These are phyloP conservation scores for Tetragonula clypearis DNA, from an alignment of 1,140 invertebrate genomes.

Conservation along the genomic window DNA sequence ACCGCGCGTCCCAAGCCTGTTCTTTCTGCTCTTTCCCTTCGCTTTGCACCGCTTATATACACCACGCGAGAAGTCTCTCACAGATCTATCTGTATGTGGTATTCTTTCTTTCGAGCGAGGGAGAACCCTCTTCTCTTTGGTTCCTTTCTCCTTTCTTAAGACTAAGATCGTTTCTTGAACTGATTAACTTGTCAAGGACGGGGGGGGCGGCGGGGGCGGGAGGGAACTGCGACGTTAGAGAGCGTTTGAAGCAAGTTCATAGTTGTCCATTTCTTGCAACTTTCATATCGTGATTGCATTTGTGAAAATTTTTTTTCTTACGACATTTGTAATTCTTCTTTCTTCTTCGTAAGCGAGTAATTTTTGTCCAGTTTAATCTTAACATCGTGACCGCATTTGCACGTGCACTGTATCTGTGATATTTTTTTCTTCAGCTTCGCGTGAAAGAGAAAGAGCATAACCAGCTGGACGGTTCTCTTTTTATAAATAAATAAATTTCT, in stretches of 20 bases:
- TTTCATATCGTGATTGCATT: not conserved
- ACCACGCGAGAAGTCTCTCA: not conserved
- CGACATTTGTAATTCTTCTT: not conserved
- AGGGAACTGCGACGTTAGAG: not conserved
- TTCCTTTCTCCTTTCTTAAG: too few species aligned
- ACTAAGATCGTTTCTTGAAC: not conserved
- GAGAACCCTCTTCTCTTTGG: not conserved
- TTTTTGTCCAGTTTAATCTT: too few species aligned
- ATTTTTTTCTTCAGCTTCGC: too few species aligned
- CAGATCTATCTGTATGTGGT: not conserved
- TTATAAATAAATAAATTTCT: too few species aligned
- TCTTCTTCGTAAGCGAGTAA: too few species aligned
- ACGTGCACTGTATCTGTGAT: too few species aligned
- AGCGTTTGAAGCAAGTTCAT: not conserved
- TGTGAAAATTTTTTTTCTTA: not conserved
- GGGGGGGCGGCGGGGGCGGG: not conserved
- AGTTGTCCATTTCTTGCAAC: not conserved
- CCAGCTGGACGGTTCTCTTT: too few species aligned
- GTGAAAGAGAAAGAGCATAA: too few species aligned
- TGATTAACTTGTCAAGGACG: slow-evolving; percentile 25
- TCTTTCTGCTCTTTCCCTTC: slow-evolving; percentile 18
- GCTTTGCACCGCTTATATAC: slow-evolving; percentile 3
- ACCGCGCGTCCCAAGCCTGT: slow-evolving; percentile 22
- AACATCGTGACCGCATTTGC: too few species aligned
- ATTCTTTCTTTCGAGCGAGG: not conserved